Base-by-base conservation (phyloP, 2,797 vertebrate species). In the Pseudomugil tenellus region DNA sequence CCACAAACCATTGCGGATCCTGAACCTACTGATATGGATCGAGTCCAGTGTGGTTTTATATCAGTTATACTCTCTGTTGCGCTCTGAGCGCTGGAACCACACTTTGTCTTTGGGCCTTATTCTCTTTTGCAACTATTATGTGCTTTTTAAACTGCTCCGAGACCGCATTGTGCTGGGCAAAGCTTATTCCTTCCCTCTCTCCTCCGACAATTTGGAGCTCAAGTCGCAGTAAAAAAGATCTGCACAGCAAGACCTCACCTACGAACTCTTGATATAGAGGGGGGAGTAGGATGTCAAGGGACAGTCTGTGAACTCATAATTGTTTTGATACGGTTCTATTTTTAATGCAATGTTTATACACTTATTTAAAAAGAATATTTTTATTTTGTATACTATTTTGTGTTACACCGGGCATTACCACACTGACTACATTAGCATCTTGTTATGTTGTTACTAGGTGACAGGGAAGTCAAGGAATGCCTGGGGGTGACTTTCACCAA, bases 281-380 rank as follows among this genome's bases (percentile, higher is more conserved):
- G 21, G 49, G 67, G 65, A 51, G 52, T 29, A 35, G 74, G 58
- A 10, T n/a, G 57, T 62, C 64, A 75, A 84, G 79, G 76, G 85
- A 85, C 81, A 80, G 93, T 91, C 92, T 90, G 85, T 89, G 89
- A 92, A 93, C 93, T 92, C 84, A 92, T 93, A 94, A 94, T 94
- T 84, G 77, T 98, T 99, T 98, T 98, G 96, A 93, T 98, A 98
- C 95, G 92, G 93, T 97, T 98, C 95, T 97, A 97, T 98, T 99
- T 98, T 98, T 97, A 96, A 96, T 96, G 95, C 95, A 46, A 95
- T 95, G 94, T 99, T 99, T 99, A 96, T 96, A 86, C 81, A 89
- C 87, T 95, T 99, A 99, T 99, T 99, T 99, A 99, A 99, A 98
- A 94, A 85, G 96, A 96, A 96, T 3, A 96, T 98, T 98, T 97